Evolutionary conservation across 2,113 vertebrate species (phyloP).

Genomic region (Pangasianodon gigas): DNA sequence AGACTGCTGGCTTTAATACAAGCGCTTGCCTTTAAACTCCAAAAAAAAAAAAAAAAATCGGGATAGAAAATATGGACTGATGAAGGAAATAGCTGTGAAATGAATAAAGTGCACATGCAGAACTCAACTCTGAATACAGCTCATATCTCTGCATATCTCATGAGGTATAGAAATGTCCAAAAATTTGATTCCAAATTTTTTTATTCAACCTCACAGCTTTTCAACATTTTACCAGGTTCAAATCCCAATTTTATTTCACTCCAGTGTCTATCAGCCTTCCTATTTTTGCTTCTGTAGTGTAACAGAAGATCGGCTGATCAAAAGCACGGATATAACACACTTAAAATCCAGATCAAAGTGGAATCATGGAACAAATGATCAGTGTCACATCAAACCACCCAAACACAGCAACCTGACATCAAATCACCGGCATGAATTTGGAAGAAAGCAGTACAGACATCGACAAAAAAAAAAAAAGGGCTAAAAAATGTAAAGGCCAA

Average conservation of each 20-base stretch:
- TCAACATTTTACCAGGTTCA: not conserved
- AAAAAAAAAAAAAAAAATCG: not conserved
- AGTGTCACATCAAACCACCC: not conserved
- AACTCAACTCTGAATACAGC: not conserved
- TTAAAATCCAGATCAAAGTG: constrained; percentile 7
- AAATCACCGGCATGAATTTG: not conserved
- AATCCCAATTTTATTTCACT: not conserved
- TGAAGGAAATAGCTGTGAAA: not conserved
- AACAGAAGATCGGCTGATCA: not conserved
- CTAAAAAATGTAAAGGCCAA: not conserved
- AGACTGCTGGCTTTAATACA: not conserved
- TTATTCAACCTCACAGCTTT: not conserved
- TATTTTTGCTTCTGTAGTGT: not conserved
- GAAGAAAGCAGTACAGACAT: not conserved
- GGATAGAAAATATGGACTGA: not conserved
- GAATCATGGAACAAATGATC: not conserved
- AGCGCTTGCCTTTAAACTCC: not conserved
- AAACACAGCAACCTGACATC: not conserved
- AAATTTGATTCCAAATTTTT: not conserved
- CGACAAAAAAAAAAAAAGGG: not conserved
- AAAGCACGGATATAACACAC: not conserved
- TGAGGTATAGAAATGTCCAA: not conserved
- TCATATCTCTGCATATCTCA: not conserved
- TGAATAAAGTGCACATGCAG: not conserved
- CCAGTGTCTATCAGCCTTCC: not conserved